Percentiles rank a stretch among this genome's conserved stretches.
phyloP scores from a whole-genome alignment of 2,888 invertebrate species.

The Stenchaetothrips biformis region DNA sequence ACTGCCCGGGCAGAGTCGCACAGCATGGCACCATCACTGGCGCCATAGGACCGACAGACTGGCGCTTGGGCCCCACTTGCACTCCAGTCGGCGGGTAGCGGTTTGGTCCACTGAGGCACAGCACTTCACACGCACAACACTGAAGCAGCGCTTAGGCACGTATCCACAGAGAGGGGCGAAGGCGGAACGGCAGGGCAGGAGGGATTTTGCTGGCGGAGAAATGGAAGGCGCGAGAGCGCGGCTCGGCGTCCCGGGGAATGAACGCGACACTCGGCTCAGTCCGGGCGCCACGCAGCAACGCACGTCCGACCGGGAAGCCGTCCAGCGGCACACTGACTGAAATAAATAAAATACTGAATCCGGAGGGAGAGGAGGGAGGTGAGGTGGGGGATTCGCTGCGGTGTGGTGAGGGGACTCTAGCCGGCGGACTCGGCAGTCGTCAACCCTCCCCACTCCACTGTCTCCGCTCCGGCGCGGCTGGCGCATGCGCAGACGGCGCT shows the following conservation, averaged over 20 bases:
- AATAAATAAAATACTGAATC: too few species aligned
- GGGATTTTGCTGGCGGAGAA: neutral
- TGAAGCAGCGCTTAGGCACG: neutral
- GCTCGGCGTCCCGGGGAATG: neutral
- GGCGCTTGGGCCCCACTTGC: neutral
- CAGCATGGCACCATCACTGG: neutral
- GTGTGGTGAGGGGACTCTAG: too few species aligned
- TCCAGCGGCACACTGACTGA: conserved; percentile 3
- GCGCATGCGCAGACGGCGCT: too few species aligned
- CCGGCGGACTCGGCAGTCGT: too few species aligned
- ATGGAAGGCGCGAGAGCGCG: neutral
- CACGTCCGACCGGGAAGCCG: neutral
- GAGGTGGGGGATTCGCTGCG: too few species aligned
- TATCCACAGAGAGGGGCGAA: neutral
- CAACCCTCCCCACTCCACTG: too few species aligned
- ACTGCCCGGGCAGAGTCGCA: neutral
- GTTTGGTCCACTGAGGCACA: neutral
- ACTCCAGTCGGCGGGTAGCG: neutral
- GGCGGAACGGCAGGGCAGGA: neutral
- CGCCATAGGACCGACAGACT: neutral
- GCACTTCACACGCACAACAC: neutral
- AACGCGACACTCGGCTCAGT: neutral
- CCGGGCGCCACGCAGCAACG: neutral
- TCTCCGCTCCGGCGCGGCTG: too few species aligned
- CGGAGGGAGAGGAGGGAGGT: too few species aligned